These are phyloP conservation scores for Pollachius pollachius DNA, from an alignment of 2,113 vertebrate species.

Conservation along the genomic window DNA sequence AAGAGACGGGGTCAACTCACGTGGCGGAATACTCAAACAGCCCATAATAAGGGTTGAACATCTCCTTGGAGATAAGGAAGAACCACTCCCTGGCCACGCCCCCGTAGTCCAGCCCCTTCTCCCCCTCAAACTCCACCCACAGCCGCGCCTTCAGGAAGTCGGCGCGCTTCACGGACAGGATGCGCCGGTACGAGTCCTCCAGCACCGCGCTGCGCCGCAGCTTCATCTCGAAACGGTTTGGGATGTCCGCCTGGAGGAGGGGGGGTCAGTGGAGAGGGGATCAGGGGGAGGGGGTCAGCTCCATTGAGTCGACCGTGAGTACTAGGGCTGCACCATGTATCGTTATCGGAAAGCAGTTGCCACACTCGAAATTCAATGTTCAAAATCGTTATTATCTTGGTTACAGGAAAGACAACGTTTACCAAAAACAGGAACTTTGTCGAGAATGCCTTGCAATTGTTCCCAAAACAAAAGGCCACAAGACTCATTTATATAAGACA, in stretches of 20 bases:
- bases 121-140: conserved; percentile 98
- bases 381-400: too few relatives aligned
- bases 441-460: too few relatives aligned
- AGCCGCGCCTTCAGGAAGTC: conserved; percentile 94
- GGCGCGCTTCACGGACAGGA: conserved; percentile 86
- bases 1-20: conserved; percentile 74
- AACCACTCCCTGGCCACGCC: conserved; percentile 97
- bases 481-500: too few relatives aligned
- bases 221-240: conserved; percentile 96
- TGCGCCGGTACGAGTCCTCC: conserved; percentile 93
- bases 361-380: too few relatives aligned
- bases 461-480: too few relatives aligned
- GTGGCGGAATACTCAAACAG: conserved; percentile 97
- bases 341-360: too few relatives aligned
- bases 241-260: conserved; percentile 84
- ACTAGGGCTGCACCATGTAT: too few relatives aligned
- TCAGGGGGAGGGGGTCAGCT: too few relatives aligned
- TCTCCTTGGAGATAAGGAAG: conserved; percentile 97
- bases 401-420: too few relatives aligned
- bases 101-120: conserved; percentile 96
- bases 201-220: conserved; percentile 85
- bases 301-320: too few relatives aligned
- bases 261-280: neutral
- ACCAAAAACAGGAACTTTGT: too few relatives aligned
- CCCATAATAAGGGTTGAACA: conserved; percentile 99